phyloP scores from a whole-genome alignment of 1,140 invertebrate species.

The Bombus turneri region DNA sequence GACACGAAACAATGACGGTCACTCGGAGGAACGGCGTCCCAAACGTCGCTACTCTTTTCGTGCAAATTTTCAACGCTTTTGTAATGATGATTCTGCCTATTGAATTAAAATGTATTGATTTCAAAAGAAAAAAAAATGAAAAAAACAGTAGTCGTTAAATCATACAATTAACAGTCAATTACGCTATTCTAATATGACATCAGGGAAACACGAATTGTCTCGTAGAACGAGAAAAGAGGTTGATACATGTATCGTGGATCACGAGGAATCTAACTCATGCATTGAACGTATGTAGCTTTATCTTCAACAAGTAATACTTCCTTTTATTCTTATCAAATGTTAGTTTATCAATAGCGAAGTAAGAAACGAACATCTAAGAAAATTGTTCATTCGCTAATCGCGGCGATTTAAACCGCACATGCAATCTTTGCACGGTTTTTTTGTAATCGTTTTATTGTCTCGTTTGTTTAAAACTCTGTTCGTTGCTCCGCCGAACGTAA shows the following conservation, averaged over 20 bases:
- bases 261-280: background rate
- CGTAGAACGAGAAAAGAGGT: background rate
- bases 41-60: too few relatives aligned
- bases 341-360: background rate
- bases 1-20: background rate
- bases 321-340: background rate
- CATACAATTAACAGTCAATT: background rate
- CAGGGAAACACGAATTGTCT: too few relatives aligned
- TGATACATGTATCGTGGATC: background rate
- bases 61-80: background rate
- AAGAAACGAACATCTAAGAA: background rate
- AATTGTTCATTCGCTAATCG: conserved; percentile 21
- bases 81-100: background rate
- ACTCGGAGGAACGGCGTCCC: background rate
- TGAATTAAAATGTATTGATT: background rate
- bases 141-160: background rate
- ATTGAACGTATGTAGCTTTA: background rate
- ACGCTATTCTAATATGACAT: background rate
- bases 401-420: background rate
- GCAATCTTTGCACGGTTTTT: background rate
- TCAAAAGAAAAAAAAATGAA: background rate
- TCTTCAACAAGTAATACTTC: background rate
- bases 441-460: conserved; percentile 37
- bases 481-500: conserved; percentile 36
- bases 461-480: conserved; percentile 33